Conservation (phyloP, 2,113 vertebrate species). For the Myrmecophaga tridactyla region DNA sequence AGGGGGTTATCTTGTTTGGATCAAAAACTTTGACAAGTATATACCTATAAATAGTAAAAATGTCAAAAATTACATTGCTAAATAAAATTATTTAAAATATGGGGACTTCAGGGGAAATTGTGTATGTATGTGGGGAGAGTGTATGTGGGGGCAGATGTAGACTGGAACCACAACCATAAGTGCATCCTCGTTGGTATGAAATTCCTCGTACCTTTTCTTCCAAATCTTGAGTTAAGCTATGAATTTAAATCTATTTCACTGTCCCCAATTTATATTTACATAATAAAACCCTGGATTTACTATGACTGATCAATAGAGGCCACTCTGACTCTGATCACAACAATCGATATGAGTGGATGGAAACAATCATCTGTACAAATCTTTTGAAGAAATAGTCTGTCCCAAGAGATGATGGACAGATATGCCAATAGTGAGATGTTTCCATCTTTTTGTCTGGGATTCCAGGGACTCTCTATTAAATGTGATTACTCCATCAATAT, state of each 20-base stretch:
- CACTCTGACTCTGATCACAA: neutral
- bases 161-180: neutral
- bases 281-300: neutral
- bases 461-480: neutral
- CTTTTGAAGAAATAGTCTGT: neutral
- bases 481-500: neutral
- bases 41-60: neutral
- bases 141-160: neutral
- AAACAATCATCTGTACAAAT: neutral
- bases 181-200: neutral
- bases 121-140: neutral
- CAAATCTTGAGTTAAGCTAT: neutral
- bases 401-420: neutral
- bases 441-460: neutral
- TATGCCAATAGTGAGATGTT: neutral
- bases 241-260: neutral
- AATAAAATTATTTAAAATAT: neutral
- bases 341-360: neutral
- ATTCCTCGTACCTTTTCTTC: neutral
- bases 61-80: neutral
- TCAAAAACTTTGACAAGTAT: neutral
- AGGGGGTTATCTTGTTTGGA: neutral
- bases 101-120: accelerated
- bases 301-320: neutral
- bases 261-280: neutral